phyloP scores from a whole-genome alignment of 2,888 invertebrate genomes.

The Chrysodeixis includens region DNA sequence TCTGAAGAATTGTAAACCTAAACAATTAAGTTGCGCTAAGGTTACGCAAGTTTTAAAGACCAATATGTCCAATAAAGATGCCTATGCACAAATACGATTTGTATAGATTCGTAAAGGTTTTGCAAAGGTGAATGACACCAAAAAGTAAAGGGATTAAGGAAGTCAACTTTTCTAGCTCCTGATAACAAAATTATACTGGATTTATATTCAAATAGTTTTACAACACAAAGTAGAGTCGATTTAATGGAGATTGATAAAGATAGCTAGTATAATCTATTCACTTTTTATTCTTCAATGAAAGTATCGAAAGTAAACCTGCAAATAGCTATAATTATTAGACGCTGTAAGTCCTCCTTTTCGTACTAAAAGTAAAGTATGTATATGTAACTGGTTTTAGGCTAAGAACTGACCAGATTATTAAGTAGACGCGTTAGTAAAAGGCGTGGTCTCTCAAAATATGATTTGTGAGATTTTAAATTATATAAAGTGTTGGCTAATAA shows the following conservation, averaged over 20 bases:
- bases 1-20: constrained; percentile 19
- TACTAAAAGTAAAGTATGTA: not conserved
- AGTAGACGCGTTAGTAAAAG: not conserved
- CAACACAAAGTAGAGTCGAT: not conserved
- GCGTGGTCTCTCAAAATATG: not conserved
- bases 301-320: not conserved
- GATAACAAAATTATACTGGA: constrained; percentile 27
- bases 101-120: constrained; percentile 14
- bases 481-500: not conserved
- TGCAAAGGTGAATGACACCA: constrained; percentile 49
- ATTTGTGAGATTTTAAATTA: not conserved
- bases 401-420: not conserved
- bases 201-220: constrained; percentile 17
- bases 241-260: not conserved
- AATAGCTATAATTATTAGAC: not conserved
- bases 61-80: constrained; percentile 7
- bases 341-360: no score
- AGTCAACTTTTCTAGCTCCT: constrained; percentile 33
- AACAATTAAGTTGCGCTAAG: constrained; percentile 15
- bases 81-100: constrained; percentile 23
- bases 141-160: constrained; percentile 58
- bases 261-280: not conserved
- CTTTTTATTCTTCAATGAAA: not conserved
- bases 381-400: not conserved
- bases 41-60: constrained; percentile 31